Evolutionary conservation across 2,797 vertebrate species (phyloP).

Genomic region (Valencia hispanica): DNA sequence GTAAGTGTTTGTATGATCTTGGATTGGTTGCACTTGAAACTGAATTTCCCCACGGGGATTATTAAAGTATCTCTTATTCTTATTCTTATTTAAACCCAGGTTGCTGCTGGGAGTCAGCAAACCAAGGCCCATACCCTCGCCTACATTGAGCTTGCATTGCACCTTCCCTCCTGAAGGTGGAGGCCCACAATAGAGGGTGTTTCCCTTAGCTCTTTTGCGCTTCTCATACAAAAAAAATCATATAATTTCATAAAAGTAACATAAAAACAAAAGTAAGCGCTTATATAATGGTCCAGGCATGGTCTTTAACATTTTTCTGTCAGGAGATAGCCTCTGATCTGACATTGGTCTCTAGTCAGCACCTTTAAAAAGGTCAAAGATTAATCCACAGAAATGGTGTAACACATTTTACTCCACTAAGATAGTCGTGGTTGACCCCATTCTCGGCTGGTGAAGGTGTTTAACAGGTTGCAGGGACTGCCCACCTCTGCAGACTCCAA

Average conservation of each 20-base stretch:
- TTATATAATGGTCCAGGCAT: not conserved
- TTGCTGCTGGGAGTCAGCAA: too few species aligned
- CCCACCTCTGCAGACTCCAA: not conserved
- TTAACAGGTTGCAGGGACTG: not conserved
- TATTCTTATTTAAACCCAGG: too few species aligned
- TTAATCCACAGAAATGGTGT: constrained; percentile 1
- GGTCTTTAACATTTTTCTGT: not conserved
- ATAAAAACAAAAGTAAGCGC: not conserved
- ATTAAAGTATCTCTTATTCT: too few species aligned
- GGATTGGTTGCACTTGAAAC: too few species aligned
- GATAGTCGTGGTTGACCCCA: not conserved
- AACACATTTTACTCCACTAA: not conserved
- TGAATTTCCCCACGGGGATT: too few species aligned
- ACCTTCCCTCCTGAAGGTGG: too few species aligned
- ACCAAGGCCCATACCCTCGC: too few species aligned
- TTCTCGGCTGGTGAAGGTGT: constrained; percentile 18
- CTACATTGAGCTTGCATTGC: too few species aligned
- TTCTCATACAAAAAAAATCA: too few species aligned
- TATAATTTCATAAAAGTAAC: not conserved
- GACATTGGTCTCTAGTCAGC: not conserved
- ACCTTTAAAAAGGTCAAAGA: not conserved
- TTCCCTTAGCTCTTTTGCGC: too few species aligned
- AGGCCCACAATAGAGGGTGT: too few species aligned
- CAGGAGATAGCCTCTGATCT: not conserved
- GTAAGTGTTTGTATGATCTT: too few species aligned